A percentile compares a stretch with the other conserved stretches of the same genome.
Conservation (phyloP, 2,888 invertebrate genomes). For the Bugulina stolonifera region DNA sequence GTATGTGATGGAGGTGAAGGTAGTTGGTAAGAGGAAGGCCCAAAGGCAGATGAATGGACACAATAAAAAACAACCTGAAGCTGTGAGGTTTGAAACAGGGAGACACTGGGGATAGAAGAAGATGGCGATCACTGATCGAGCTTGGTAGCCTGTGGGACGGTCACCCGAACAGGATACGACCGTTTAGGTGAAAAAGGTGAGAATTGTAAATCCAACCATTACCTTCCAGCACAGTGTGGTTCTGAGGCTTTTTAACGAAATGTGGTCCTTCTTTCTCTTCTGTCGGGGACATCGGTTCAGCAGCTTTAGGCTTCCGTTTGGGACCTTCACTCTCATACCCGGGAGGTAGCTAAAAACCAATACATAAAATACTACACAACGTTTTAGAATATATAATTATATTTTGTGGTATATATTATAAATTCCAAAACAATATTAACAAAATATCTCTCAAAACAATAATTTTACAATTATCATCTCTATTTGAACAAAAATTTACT, state of each 20-base stretch:
- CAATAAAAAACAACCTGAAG: too few relatives aligned
- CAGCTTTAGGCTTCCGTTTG: conserved; percentile 32
- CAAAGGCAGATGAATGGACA: too few relatives aligned
- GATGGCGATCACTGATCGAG: too few relatives aligned
- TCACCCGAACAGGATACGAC: too few relatives aligned
- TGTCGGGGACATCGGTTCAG: conserved; percentile 27
- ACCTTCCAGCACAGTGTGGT: conserved; percentile 96
- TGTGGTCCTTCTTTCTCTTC: conserved; percentile 29
- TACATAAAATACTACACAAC: neutral
- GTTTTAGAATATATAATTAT: neutral
- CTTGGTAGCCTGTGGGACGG: too few relatives aligned
- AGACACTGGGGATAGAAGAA: too few relatives aligned
- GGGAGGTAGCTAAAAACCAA: conserved; percentile 31
- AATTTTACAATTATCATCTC: too few relatives aligned
- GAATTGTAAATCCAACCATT: conserved; percentile 27
- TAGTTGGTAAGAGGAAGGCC: too few relatives aligned
- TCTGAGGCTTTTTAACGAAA: conserved; percentile 64
- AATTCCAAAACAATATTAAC: neutral
- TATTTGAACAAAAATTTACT: too few relatives aligned
- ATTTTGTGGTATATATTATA: neutral
- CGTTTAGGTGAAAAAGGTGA: too few relatives aligned
- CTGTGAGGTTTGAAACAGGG: too few relatives aligned
- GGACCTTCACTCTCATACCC: conserved; percentile 38
- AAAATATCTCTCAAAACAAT: neutral
- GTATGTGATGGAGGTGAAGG: too few relatives aligned